Evolutionary conservation across 2,113 vertebrate genomes (phyloP), one percentile per base, ranked within the genome.

Genomic region (Eulemur macaco): DNA sequence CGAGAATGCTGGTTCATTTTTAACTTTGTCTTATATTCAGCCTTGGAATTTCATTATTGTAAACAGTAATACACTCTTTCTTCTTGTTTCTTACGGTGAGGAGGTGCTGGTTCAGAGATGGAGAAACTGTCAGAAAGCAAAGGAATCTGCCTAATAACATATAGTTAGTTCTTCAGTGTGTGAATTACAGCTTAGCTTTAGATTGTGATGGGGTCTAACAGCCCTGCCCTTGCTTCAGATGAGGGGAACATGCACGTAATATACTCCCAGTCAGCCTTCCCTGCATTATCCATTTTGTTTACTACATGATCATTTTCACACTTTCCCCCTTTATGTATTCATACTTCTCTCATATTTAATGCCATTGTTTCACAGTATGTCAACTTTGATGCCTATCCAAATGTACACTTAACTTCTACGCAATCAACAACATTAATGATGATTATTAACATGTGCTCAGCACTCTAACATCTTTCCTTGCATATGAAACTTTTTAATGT

Each of bases 111-210:
- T 31, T 71, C 64, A 73, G 81, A 93, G 73, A 88, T 34, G 23
- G 68, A 71, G n/a, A 89, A 92, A 69, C 2, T 68, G 17, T 47
- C 54, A 93, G 34, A 86, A 93, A 69, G 29, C 84, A 96, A 93
- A 86, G 8, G 52, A 76, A 78, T 13, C 34, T 87, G 34, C 31
- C 52, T 81, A 42, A 34, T 27, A 50, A 73, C 0, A 8, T 23
- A 18, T 14, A 10, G 12, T 25, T 14, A 10, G 12, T 25, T 81
- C 84, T 21, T 60, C 76, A 74, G 25, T 39, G 27, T 83, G 5
- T 94, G 54, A 78, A 91, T 78, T 88, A 86, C 1, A 74, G 23
- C 1, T 60, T n/a, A 76, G 73, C 20, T 86, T 92, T 77, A 73
- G 31, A 60, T 64, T 80, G 54, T 45, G 18, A 60, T 69, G 50